Evolutionary conservation across 2,113 vertebrate genomes (phyloP), one percentile per base, ranked within the genome.

Genomic region (Oceanites oceanicus): DNA sequence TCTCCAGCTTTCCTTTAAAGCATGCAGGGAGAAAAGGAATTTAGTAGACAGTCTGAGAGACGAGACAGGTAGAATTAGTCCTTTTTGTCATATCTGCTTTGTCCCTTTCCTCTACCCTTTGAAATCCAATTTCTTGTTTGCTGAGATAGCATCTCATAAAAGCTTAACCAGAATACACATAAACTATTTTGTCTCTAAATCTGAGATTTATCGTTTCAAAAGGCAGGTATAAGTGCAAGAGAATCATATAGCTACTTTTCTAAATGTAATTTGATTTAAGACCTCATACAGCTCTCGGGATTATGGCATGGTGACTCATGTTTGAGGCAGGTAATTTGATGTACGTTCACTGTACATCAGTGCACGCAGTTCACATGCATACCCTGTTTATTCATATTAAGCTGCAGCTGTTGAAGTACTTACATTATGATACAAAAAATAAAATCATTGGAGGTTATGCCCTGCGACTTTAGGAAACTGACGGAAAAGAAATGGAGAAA

Each of bases 101-200:
- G 52, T 82, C 50, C 66, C 65, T 88, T 89, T 78, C 58, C n/a
- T 91, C 85, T 70, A 47, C 7, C 47, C 75, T 92, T 93, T n/a
- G 52, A 95, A 86, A 97, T 95, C 88, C 89, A 59, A 74, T 85
- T 92, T 93, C 32, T 2, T 89, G 90, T 93, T 49, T 86, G 73
- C 86, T 49, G 71, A 95, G 78, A 96, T 61, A 80, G 56, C 88
- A 96, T 68, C 90, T 96, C 94, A 94, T 93, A 96, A 96, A 95
- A 94, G 71, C 94, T 95, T 96, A 97, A 97, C 96, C 94, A 97
- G 95, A 95, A 95, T 56, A 93, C 82, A 96, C 49, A 95, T 92
- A 96, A 98, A 97, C 78, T 44, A 82, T 80, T 93, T 92, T 36
- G 85, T 72, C 49, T 62, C 72, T 75, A 90, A 90, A 58, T 74